Evolutionary conservation across 2,888 invertebrate genomes (phyloP).

Genomic region (Erebia palarica): DNA sequence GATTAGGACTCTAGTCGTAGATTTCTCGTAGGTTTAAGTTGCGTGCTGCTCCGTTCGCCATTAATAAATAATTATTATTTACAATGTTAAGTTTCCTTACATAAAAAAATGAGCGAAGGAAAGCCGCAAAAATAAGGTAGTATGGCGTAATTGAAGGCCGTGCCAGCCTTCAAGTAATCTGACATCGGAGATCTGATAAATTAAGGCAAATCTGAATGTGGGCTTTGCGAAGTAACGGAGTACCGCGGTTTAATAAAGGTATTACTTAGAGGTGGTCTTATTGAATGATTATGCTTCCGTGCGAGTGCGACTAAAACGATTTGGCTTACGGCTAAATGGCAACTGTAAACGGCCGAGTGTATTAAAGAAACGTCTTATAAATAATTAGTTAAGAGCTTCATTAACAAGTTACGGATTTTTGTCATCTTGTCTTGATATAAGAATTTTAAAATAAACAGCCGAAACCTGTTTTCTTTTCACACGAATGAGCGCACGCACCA

Average conservation of each 20-base stretch:
- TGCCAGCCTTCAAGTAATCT: slow-evolving; percentile 6
- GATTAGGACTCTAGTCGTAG: too few relatives aligned
- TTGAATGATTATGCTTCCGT: not conserved
- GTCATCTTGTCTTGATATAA: too few relatives aligned
- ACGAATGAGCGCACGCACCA: too few relatives aligned
- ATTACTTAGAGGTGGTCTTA: not conserved
- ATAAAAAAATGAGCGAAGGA: not conserved
- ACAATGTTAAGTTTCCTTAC: too few relatives aligned
- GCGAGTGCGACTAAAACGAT: not conserved
- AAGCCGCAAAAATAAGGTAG: not conserved
- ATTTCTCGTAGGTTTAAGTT: too few relatives aligned
- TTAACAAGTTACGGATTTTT: not conserved
- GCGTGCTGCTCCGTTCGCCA: too few relatives aligned
- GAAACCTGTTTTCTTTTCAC: too few relatives aligned
- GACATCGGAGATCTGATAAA: slow-evolving; percentile 14
- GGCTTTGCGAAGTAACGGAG: slow-evolving; percentile 1
- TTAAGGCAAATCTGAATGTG: slow-evolving; percentile 7
- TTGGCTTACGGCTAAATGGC: not conserved
- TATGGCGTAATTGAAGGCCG: not conserved
- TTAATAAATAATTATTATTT: too few relatives aligned
- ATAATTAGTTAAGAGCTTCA: not conserved
- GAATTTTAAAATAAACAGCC: too few relatives aligned
- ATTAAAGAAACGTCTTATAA: too few relatives aligned
- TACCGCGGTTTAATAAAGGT: slow-evolving; percentile 1
- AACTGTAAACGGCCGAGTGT: too few relatives aligned